Evolutionary conservation across 2,113 vertebrate species (phyloP), one percentile per base, ranked within the genome.

Genomic region (Gobio gobio): DNA sequence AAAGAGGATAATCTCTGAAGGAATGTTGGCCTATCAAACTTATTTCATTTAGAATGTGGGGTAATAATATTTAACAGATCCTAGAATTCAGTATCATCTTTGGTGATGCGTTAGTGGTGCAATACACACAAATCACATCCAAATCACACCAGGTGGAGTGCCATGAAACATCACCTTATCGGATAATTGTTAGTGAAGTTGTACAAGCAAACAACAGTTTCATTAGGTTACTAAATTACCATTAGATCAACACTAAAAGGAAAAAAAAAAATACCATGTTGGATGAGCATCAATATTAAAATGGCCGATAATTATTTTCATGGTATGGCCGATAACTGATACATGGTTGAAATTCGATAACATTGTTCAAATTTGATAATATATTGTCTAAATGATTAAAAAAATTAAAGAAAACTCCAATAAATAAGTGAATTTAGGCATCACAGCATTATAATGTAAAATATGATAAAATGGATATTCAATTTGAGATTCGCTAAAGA

Each of bases 1-100:
- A 26, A 36, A 81, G 78, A 82, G 29, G 43, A 64, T 40, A 47
- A 18, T 64, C 61, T 66, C 49, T 82, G 63, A 56, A 45, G 24
- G 24, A 45, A 70, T 40, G 66, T 24, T 58, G n/a, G 61, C 16
- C n/a, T 58, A 59, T n/a, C 36, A 81, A 61, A 86, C 26, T 70
- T 29, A 29, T 29, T 29, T 29, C 1, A 29, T 29, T 66, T 63
- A 40, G 12, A 22, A 70, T 5, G 63, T 16, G 24, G 61, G 43
- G 18, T 78, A 10, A 74, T 4, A 36, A 75, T 70, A 24, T 26
- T 14, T 10, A 54, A 79, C 74, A 83, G 66, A 43, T 51, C 9
- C 16, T 20, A 14, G 36, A 58, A 77, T 56, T 61, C 13, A 24
- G 13, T 63, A 63, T 45, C 36, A 45, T n/a, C 18, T 40, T 45